A percentile compares a stretch with the other conserved stretches of the same genome.
phyloP scores from a whole-genome alignment of 2,113 vertebrate species.

The human region GRCh38 chr12:89791001-89791500 shows the following conservation, averaged over 20 bases:
- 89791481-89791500: not conserved
- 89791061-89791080: slow-evolving; percentile 6
- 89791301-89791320: not conserved
- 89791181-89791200: not conserved
- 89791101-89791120: not conserved
- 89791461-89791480: not conserved
- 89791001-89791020: not conserved
- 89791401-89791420: not conserved
- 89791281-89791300: not conserved
- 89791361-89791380: not conserved
- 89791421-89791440: not conserved
- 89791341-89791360: not conserved
- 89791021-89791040: not conserved
- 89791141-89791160: not conserved
- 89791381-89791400: not conserved
- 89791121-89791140: not conserved
- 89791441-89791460: not conserved
- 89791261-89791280: not conserved
- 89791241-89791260: not conserved
- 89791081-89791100: not conserved
- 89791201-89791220: not conserved
- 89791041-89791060: not conserved
- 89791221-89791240: not conserved
- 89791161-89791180: not conserved
- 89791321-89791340: not conserved